These are phyloP conservation scores for Aphis gossypii DNA, from an alignment of 1,140 invertebrate species.

Conservation along the genomic window DNA sequence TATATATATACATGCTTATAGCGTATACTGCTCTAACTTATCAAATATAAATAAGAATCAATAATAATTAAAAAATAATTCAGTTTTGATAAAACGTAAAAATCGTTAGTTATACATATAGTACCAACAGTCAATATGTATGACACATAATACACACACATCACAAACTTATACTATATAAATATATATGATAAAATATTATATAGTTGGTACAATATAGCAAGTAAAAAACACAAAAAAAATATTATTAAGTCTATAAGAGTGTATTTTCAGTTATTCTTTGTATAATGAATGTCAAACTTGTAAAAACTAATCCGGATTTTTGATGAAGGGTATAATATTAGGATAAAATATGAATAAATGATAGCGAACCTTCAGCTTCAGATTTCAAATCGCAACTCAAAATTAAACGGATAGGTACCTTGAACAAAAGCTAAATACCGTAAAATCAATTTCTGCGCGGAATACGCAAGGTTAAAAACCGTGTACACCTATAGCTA, in stretches of 20 bases:
- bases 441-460: constrained; percentile 24
- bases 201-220: not conserved
- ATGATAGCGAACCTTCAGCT: constrained; percentile 26
- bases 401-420: not conserved
- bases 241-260: not conserved
- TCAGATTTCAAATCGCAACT: not conserved
- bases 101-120: not conserved
- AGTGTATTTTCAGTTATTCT: not conserved
- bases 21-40: too few species aligned
- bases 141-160: too few species aligned
- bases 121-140: not conserved
- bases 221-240: not conserved
- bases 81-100: not conserved
- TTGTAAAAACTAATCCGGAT: not conserved
- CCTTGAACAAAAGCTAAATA: constrained; percentile 40
- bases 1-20: not conserved
- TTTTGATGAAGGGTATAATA: not conserved
- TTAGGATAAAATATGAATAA: not conserved
- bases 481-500: not conserved
- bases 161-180: too few species aligned
- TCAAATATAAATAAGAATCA: not conserved
- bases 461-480: constrained; percentile 31
- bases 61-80: not conserved
- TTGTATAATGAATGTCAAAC: not conserved
- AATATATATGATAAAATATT: not conserved